phyloP scores from a whole-genome alignment of 2,113 vertebrate species.

The Cololabis saira region DNA sequence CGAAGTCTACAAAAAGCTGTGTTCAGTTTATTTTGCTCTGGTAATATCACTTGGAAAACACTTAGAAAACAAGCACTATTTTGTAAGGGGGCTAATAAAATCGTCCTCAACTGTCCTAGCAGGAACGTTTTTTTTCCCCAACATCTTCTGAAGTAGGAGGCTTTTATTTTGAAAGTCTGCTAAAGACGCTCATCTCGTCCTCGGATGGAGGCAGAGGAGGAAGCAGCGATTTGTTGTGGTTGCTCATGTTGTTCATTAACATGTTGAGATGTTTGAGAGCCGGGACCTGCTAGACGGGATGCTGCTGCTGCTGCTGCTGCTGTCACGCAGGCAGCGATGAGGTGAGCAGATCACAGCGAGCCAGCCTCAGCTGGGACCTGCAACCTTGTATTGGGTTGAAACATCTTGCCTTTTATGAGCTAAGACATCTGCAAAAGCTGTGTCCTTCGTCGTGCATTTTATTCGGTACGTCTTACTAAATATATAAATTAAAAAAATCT shows the following conservation, averaged over 20 bases:
- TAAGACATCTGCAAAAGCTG: rapidly evolving
- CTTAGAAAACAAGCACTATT: too few relatives aligned
- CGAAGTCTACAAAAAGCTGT: too few relatives aligned
- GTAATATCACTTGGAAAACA: too few relatives aligned
- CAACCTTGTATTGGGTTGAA: neutral
- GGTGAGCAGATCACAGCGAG: constrained; percentile 18
- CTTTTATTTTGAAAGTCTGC: constrained; percentile 41
- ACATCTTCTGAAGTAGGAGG: neutral
- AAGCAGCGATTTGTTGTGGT: too few relatives aligned
- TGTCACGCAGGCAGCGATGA: neutral
- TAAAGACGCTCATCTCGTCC: neutral
- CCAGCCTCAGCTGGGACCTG: neutral
- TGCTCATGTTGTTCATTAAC: rapidly evolving
- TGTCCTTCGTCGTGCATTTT: neutral
- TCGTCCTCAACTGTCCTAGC: too few relatives aligned
- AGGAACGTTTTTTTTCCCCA: too few relatives aligned
- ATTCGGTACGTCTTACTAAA: neutral
- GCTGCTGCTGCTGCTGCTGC: constrained; percentile 2
- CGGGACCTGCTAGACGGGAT: neutral
- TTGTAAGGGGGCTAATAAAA: too few relatives aligned
- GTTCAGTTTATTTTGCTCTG: too few relatives aligned
- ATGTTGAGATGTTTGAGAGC: neutral
- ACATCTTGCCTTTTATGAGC: rapidly evolving
- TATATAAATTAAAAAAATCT: too few relatives aligned
- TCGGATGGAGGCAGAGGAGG: neutral